phyloP scores from a whole-genome alignment of 2,797 vertebrate genomes.

The Eidolon dupreanum region DNA sequence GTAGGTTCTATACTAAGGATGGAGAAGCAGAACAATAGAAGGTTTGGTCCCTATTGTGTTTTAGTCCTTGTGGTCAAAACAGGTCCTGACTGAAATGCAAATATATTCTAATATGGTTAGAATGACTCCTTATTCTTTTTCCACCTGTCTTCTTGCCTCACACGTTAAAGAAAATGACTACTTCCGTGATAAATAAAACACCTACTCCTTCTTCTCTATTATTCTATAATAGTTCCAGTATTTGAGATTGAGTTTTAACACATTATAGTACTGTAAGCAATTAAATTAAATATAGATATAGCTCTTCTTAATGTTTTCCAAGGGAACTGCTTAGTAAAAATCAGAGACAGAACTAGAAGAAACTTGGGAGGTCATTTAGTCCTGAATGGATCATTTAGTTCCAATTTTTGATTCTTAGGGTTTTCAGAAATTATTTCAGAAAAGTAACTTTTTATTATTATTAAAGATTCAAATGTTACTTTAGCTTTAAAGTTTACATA shows the following conservation, averaged over 20 bases:
- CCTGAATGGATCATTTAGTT: neutral
- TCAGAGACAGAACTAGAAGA: neutral
- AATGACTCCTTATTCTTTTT: neutral
- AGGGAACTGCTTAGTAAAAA: neutral
- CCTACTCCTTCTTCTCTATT: neutral
- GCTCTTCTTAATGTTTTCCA: neutral
- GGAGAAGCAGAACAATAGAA: neutral
- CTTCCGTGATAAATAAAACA: neutral
- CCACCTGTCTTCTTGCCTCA: neutral
- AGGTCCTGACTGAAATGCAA: neutral
- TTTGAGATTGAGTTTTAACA: neutral
- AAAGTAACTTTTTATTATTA: neutral
- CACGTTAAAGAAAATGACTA: neutral
- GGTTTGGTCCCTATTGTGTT: neutral
- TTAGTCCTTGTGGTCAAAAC: neutral
- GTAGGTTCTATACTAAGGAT: neutral
- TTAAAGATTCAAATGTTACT: neutral
- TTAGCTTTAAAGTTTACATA: neutral
- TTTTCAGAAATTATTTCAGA: constrained; percentile 19
- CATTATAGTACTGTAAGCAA: neutral
- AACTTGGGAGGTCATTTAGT: neutral
- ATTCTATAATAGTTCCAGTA: neutral
- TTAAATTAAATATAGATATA: neutral
- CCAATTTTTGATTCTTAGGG: neutral
- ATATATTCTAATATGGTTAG: neutral